phyloP scores from a whole-genome alignment of 2,888 invertebrate species.

The Eurytoma adleriae region DNA sequence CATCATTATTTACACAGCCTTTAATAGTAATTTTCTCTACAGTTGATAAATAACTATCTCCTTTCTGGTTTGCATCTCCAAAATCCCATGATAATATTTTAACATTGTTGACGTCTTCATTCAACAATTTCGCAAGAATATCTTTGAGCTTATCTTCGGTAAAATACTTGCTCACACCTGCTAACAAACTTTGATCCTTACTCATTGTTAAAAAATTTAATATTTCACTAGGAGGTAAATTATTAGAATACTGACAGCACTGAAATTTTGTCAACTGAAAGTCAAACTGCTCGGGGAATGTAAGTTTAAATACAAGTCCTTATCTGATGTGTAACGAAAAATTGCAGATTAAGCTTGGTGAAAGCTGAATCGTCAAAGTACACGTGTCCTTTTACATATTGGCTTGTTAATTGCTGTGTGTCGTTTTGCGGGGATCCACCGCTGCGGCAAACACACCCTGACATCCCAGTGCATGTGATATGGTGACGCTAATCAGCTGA shows the following conservation, averaged over 20 bases:
- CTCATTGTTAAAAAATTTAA: conserved; percentile 8
- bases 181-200: conserved; percentile 44
- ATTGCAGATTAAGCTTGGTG: not conserved
- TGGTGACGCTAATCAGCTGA: too few species aligned
- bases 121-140: conserved; percentile 72
- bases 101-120: conserved; percentile 62
- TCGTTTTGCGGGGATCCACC: not conserved
- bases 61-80: conserved; percentile 78
- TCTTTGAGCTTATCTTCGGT: conserved; percentile 74
- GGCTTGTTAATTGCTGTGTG: not conserved
- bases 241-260: not conserved
- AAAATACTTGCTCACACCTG: conserved; percentile 68
- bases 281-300: not conserved
- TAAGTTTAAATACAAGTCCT: not conserved
- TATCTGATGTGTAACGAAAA: not conserved
- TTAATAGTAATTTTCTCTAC: conserved; percentile 80
- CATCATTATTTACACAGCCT: conserved; percentile 73
- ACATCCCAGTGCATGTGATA: too few species aligned
- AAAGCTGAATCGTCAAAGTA: conserved; percentile 3
- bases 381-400: conserved; percentile 21
- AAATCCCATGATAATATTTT: conserved; percentile 75
- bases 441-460: too few species aligned
- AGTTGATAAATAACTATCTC: conserved; percentile 84
- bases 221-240: not conserved
- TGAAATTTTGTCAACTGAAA: not conserved